A percentile compares a stretch with the other conserved stretches of the same genome.
Evolutionary conservation across 2,113 vertebrate genomes (phyloP).

Genomic region (Notiomystis cincta): DNA sequence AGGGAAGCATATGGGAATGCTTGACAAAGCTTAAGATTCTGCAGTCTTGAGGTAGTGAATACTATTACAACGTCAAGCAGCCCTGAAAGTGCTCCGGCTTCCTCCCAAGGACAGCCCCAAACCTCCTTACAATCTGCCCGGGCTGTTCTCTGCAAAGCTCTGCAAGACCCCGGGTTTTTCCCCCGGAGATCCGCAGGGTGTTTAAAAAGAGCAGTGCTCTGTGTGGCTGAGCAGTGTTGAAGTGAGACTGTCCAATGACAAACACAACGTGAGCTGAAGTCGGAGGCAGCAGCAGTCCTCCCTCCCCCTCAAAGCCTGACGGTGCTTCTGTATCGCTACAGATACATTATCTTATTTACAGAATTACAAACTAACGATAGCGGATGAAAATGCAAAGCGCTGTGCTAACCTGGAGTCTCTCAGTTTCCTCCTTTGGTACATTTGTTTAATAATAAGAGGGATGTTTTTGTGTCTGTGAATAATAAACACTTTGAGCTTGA

Average conservation of each 20-base stretch:
- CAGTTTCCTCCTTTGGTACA: constrained; percentile 41
- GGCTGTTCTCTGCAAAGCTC: neutral
- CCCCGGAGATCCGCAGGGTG: neutral
- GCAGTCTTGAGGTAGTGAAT: constrained; percentile 39
- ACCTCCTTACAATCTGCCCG: neutral
- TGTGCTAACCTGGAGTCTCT: constrained; percentile 16
- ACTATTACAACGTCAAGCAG: constrained; percentile 4
- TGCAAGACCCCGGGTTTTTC: constrained; percentile 46
- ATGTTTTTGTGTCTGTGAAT: constrained; percentile 47
- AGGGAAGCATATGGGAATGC: constrained; percentile 50
- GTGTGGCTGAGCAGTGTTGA: neutral
- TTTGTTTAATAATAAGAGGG: constrained; percentile 42
- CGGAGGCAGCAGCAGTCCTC: neutral
- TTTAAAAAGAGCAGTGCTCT: neutral
- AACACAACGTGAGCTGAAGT: neutral
- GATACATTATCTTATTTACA: constrained; percentile 30
- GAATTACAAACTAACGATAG: constrained; percentile 1
- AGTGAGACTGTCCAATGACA: neutral
- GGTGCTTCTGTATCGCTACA: neutral
- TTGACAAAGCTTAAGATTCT: constrained; percentile 36
- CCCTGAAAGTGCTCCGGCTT: neutral
- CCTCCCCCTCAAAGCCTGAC: neutral
- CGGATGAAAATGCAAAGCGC: constrained; percentile 14
- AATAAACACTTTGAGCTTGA: constrained; percentile 51
- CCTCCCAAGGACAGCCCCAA: constrained; percentile 33